phyloP scores from a whole-genome alignment of 1,140 invertebrate species.

The Latrodectus geometricus region DNA sequence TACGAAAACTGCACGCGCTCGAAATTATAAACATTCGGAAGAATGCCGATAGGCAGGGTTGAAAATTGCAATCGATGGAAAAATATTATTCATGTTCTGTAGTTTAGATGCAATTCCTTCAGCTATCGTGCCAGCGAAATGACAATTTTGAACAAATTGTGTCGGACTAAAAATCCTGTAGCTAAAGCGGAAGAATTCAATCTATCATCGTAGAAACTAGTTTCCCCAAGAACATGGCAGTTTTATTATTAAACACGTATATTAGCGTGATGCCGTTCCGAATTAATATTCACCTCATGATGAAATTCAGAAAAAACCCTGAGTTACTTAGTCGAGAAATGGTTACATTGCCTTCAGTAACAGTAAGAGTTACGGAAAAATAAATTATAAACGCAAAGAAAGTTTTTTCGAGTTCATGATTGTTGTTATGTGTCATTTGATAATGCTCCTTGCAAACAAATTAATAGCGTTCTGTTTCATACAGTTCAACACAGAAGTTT shows the following conservation, averaged over 20 bases:
- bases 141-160: not conserved
- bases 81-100: too few relatives aligned
- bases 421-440: not conserved
- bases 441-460: not conserved
- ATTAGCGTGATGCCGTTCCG: not conserved
- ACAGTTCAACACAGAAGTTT: too few relatives aligned
- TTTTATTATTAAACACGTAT: not conserved
- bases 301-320: not conserved
- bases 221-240: not conserved
- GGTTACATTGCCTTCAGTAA: not conserved
- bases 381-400: not conserved
- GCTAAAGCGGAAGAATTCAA: not conserved
- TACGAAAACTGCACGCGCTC: conserved; percentile 10
- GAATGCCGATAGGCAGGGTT: not conserved
- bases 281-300: not conserved
- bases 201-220: not conserved
- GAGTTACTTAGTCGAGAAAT: not conserved
- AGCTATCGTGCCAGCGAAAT: not conserved
- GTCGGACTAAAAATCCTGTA: not conserved
- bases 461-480: not conserved
- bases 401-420: not conserved
- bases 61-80: not conserved
- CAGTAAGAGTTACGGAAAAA: not conserved
- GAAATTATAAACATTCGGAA: conserved; percentile 23
- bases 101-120: not conserved